These are phyloP conservation scores for Octodon degus DNA, from an alignment of 2,113 vertebrate species.

Conservation along the genomic window DNA sequence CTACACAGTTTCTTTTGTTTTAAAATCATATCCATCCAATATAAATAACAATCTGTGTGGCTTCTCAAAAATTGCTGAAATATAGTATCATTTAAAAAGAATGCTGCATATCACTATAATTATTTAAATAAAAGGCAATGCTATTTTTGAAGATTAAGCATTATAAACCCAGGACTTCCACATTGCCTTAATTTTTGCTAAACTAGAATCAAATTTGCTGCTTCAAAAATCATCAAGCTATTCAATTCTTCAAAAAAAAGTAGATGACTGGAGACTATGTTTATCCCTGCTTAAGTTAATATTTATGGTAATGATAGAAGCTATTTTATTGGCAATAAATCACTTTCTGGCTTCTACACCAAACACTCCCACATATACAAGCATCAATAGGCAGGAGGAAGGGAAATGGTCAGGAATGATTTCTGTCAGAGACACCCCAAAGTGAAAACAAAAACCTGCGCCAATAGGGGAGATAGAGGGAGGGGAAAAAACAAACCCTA, in stretches of 20 bases:
- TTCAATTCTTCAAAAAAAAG: conserved; percentile 20
- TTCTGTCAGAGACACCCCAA: background rate
- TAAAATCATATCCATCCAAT: background rate
- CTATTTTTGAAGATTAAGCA: conserved; percentile 67
- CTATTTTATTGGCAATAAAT: conserved; percentile 60
- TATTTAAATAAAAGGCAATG: conserved; percentile 73
- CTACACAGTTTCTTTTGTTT: conserved; percentile 38
- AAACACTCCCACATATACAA: background rate
- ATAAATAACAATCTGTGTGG: background rate
- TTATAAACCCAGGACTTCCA: conserved; percentile 34
- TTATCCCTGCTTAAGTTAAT: background rate
- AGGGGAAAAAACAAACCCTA: background rate
- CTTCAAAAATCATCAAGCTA: background rate
- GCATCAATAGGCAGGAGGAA: background rate
- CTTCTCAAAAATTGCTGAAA: conserved; percentile 71
- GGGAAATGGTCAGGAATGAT: background rate
- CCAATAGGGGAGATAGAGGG: accelerated
- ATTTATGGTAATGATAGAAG: conserved; percentile 44
- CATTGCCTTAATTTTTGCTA: conserved; percentile 66
- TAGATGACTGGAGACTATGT: conserved; percentile 4
- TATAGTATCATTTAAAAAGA: conserved; percentile 73
- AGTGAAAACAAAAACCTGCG: background rate
- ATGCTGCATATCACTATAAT: conserved; percentile 59
- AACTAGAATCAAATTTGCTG: background rate
- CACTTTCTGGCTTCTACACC: conserved; percentile 7